Evolutionary conservation across 2,113 vertebrate species (phyloP).

Genomic region (Dermatemys mawii): DNA sequence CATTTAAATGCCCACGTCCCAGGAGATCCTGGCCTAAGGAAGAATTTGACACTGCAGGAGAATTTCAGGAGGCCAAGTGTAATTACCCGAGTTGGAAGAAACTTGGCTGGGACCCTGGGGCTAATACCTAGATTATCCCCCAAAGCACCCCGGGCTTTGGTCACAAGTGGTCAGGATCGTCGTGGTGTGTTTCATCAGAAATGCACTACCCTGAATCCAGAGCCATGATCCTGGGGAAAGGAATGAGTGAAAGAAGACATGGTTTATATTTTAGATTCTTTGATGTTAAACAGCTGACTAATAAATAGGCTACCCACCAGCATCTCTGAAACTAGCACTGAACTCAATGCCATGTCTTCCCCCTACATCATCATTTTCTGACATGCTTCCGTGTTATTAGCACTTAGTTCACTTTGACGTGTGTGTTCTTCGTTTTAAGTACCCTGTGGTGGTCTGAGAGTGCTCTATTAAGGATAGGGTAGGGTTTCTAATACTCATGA

Average conservation of each 20-base stretch:
- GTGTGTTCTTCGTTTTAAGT: not conserved
- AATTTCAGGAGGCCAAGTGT: slow-evolving; percentile 1
- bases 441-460: not conserved
- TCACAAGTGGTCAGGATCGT: not conserved
- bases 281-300: slow-evolving; percentile 11
- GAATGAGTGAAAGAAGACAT: slow-evolving; percentile 34
- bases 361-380: not conserved
- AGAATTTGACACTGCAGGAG: not conserved
- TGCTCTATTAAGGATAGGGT: not conserved
- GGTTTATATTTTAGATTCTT: not conserved
- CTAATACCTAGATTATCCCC: slow-evolving; percentile 2
- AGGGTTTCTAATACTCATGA: not conserved
- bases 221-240: slow-evolving; percentile 53
- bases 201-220: slow-evolving; percentile 37
- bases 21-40: not conserved
- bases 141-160: not conserved
- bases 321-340: slow-evolving; percentile 10
- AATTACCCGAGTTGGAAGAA: not conserved
- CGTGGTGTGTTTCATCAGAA: not conserved
- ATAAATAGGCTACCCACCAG: not conserved
- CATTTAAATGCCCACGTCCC: not conserved
- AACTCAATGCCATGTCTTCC: not conserved
- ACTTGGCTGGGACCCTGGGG: not conserved
- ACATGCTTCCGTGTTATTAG: not conserved
- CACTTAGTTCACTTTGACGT: not conserved